Base-by-base conservation (phyloP, 2,888 invertebrate species). In the Nesidiocoris tenuis region DNA sequence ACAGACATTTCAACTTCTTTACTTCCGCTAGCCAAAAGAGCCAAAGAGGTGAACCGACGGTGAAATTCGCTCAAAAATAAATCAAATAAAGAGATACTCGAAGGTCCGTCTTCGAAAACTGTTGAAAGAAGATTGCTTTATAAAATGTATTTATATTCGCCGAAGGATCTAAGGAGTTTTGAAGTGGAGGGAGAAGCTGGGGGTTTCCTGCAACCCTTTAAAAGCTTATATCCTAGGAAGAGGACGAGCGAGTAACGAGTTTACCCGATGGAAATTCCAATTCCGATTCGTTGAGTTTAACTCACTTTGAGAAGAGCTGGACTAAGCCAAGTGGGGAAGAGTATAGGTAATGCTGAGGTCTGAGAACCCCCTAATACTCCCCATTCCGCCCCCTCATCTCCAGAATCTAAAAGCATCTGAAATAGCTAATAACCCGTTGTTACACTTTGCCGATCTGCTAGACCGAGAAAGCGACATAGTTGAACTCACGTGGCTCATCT, bases 241-340 rank as follows among this genome's bases (percentile, higher is more conserved):
- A 19, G 55, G 67, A 22, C 56, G 55, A 54, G 54, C 67, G 54
- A 74, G 59, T 74, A 75, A 75, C 75, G 75, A 75, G 67, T 75
- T 75, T 75, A 75, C 64, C 24, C 67, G 59, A 59, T 59, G 75
- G 67, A 67, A 75, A 75, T 67, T 75, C 66, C 75, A 75, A 75
- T 75, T 75, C 67, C 75, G 66, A 75, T 75, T 75, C 75, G 74
- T 66, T 65, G 61, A 67, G 59, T 75, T 75, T 67, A 75, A 75
- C 75, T 75, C 59, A 66, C 67, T 56, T 75, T 75, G 25, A 59
- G 57, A 19, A 55, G 16, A 16, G 67, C 23, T 21, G 22, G 39
- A 39, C 39, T 39, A 39, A 39, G 39, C 39, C 39, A 12, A 39
- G 39, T 39, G 39, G 12, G 12, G 39, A 39, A 12, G 39, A 39